These are phyloP conservation scores for Brachypalpus laphriformis DNA, from an alignment of 2,888 invertebrate species.

Conservation along the genomic window DNA sequence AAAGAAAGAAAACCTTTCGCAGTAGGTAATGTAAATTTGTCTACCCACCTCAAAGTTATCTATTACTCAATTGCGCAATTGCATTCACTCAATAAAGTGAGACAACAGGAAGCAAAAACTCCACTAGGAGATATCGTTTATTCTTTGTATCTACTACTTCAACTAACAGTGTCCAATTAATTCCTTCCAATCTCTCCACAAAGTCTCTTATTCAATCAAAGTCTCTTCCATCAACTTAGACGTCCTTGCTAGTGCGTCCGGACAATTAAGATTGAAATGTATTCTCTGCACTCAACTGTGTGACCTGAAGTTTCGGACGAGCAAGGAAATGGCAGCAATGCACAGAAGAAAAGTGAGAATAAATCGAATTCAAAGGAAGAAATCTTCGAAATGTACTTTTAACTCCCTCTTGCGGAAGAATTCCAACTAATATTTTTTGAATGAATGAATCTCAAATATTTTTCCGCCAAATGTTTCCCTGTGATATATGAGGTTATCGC, in stretches of 20 bases:
- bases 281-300: conserved; percentile 13
- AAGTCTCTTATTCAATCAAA: conserved; percentile 25
- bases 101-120: neutral
- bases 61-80: neutral
- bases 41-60: neutral
- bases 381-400: neutral
- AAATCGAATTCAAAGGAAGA: neutral
- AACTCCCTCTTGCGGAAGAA: neutral
- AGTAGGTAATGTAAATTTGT: neutral
- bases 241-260: neutral
- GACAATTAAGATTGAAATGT: conserved; percentile 11
- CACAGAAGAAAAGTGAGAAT: neutral
- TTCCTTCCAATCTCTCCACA: conserved; percentile 17
- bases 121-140: neutral
- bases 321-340: neutral
- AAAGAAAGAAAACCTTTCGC: too few relatives aligned
- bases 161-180: conserved; percentile 21
- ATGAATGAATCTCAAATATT: neutral
- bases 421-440: neutral
- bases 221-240: conserved; percentile 4
- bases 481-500: neutral
- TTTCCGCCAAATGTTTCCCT: neutral
- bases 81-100: neutral
- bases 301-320: neutral
- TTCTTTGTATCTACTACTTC: conserved; percentile 3